Evolutionary conservation across 2,888 invertebrate species (phyloP), one percentile per base, ranked within the genome.

Genomic region (Clunio marinus): DNA sequence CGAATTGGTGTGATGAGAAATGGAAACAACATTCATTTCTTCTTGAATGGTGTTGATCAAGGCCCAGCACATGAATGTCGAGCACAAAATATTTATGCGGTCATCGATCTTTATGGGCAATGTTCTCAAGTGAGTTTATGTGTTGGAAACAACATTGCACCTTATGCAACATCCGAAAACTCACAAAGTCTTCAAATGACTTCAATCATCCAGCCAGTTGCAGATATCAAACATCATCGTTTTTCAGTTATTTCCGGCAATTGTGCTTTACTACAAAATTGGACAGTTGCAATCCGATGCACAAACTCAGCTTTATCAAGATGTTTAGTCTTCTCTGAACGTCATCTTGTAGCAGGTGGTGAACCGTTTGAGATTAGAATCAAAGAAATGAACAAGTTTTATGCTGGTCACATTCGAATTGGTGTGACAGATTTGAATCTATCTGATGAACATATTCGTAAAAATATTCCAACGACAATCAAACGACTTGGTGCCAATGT

Each of bases 71-170:
- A 91, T 78, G 85, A 86, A 67, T 88, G 89, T 70, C 84, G 90
- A 2, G 88, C 89, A 70, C 80, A 84, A 37, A 91, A 88, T 77
- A 86, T 96, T 68, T 96, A 91, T 80, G 95, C 94, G 1, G 94
- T 96, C n/a, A 87, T 96, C 62, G 96, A 96, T 81, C 81, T 96
- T 65, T 96, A 95, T 75, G 96, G 96, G 0, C 93, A 93, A 76
- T 96, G 96, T 78, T 92, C 94, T 1, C 93, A 96, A 83, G 95
- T 94, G 17, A 85, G 81, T 71, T 77, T 79, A 8, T 77, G 77
- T 1, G 73, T 75, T 57, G 72, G 74, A 0, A 77, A 76, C 24
- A 71, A 76, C 5, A 73, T 76, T 57, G 78, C 79, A 0, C 78
- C 80, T 0, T 79, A 79, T 71, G 79, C 79, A 1, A 79, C 78